Evolutionary conservation across 2,888 invertebrate species (phyloP), one percentile per base, ranked within the genome.

Genomic region (Tuberolachnus salignus): DNA sequence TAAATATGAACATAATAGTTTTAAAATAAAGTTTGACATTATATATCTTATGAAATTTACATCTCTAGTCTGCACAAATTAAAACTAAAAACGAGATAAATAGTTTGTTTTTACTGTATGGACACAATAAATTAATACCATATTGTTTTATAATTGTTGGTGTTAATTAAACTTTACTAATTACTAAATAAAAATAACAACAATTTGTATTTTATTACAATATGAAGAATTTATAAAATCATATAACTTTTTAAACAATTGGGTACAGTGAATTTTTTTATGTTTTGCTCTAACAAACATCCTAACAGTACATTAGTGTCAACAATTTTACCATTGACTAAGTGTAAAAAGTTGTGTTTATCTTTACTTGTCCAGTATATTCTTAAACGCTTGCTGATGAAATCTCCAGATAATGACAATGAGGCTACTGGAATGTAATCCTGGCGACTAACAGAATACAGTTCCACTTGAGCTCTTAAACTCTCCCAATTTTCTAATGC

Each of bases 301-400:
- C 89, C 93, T 70, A 95, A 86, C 26, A 94, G 85, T 84, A 89
- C 90, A 0, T 92, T 91, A n/a, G 92, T 89, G 85, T 91, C 91
- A 19, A 94, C 84, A 59, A 93, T 86, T 26, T 90, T 91, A 19
- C 94, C 94, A 11, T 91, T 90, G 80, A 94, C 86, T 51, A 94
- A 84, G 83, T 89, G 88, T 13, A 92, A 88, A 84, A 91, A 94
- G 63, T 88, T 87, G 51, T 86, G 85, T 81, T 89, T 89, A 13
- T 89, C 86, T 59, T 89, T 81, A 55, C 83, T 88, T 42, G 87
- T 87, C 84, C 90, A 91, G 59, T 88, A 90, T 82, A 93, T 91
- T 83, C 92, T 86, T 63, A 95, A 86, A 80, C 95, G 88, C 85
- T 94, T 93, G 83, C 93, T 92, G 44, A 94, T 88, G 84, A 90